A percentile compares a stretch with the other conserved stretches of the same genome.
phyloP scores from a whole-genome alignment of 2,113 vertebrate species.

The Phainopepla nitens region DNA sequence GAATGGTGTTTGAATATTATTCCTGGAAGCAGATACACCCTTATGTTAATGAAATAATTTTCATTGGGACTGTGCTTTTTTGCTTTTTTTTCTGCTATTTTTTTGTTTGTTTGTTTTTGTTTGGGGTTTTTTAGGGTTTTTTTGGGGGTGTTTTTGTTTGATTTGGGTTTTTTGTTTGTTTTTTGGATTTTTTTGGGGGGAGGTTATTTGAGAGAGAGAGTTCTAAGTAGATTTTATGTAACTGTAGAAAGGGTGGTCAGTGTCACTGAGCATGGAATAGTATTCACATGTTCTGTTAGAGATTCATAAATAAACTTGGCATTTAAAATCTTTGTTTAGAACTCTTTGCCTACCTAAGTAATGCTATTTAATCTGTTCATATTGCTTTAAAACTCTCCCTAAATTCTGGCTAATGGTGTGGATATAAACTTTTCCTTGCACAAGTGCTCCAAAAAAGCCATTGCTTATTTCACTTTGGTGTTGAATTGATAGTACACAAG shows the following conservation, averaged over 20 bases:
- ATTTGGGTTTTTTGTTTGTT: neutral
- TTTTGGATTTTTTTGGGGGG: too few relatives aligned
- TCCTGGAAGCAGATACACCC: neutral
- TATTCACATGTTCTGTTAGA: neutral
- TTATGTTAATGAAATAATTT: neutral
- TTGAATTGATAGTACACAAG: neutral
- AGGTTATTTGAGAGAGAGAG: neutral
- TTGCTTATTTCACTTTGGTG: neutral
- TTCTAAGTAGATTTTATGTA: neutral
- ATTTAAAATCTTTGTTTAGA: neutral
- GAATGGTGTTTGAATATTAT: neutral
- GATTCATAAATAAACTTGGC: neutral
- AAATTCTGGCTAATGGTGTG: neutral
- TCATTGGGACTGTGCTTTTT: neutral
- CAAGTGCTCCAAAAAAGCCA: neutral
- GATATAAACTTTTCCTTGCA: neutral
- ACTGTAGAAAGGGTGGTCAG: neutral
- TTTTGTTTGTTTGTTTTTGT: too few relatives aligned
- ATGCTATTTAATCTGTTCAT: neutral
- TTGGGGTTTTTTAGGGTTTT: neutral
- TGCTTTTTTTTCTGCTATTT: too few relatives aligned
- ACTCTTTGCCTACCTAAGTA: neutral
- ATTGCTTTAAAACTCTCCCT: neutral
- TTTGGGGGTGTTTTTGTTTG: neutral
- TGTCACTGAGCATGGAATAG: neutral